Base-by-base conservation (phyloP, 2,113 vertebrate genomes). In the Oreochromis niloticus region DNA sequence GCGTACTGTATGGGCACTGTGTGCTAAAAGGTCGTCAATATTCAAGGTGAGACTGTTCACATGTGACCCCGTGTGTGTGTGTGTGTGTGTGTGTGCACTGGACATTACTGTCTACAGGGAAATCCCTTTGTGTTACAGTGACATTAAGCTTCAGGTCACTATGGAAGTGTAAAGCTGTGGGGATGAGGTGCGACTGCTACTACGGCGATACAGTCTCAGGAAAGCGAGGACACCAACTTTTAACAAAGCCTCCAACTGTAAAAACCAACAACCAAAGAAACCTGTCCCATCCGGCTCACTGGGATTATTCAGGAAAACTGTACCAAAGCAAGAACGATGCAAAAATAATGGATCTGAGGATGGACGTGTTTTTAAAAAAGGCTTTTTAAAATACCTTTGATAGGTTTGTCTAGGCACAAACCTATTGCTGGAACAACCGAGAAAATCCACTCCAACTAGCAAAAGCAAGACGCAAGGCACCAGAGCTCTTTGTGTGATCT, bases 141-240 rank as follows among this genome's bases (percentile, higher is more conserved):
- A 86, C 91, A 90, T 93, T 94, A 93, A 68, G 73, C 93, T 91
- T 86, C 89, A 91, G 91, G 88, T 92, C 91, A 91, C 79, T 85
- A 50, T 83, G 14, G 85, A 19, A 80, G 81, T 73, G 55, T 32
- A 22, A 73, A 61, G 17, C 91, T 75, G 59, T 4, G 24, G 83
- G 80, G 87, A 79, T 71, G 63, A 87, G 81, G 73, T 83, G 85
- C 61, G 81, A 82, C 57, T 6, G 55, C 34, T 87, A 81, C 80
- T 84, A 87, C 78, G 80, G 85, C 10, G 59, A 84, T 1, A 5
- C 22, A 46, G 83, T 50, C 54, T 81, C 80, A 63, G 54, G 80
- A 82, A 86, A 80, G 24, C 24, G 1, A 73, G 48, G 41, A 83
- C 34, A 32, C 46, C 7, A 32, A 52, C 46, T 36, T 66, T 13